Conservation (phyloP, 2,113 vertebrate species). For the Panthera leo region DNA sequence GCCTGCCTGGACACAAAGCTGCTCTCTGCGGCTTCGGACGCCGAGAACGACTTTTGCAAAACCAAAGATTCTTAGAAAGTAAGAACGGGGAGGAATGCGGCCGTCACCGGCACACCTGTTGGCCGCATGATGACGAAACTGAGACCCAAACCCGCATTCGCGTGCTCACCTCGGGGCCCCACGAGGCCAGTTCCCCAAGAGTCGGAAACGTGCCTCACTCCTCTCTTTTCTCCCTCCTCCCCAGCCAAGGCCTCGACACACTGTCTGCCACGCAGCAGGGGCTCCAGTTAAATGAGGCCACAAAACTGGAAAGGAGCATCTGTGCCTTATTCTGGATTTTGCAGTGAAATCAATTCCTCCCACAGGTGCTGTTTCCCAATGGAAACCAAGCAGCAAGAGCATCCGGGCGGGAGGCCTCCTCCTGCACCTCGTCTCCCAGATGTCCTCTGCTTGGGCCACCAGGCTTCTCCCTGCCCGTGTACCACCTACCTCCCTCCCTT, state of each 20-base stretch:
- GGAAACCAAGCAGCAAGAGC: background rate
- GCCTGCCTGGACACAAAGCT: background rate
- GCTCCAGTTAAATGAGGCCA: background rate
- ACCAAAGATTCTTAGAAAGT: background rate
- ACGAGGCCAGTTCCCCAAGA: background rate
- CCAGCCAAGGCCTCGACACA: fast-evolving
- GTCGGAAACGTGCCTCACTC: fast-evolving
- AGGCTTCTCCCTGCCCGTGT: background rate
- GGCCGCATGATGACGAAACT: fast-evolving
- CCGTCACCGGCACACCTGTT: fast-evolving
- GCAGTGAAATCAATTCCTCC: background rate
- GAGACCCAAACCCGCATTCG: fast-evolving
- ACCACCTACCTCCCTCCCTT: background rate
- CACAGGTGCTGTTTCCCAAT: background rate
- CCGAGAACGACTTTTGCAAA: too few species aligned
- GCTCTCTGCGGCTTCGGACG: background rate
- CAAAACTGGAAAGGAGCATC: background rate
- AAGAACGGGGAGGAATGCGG: background rate
- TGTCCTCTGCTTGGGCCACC: background rate
- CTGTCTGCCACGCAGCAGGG: fast-evolving
- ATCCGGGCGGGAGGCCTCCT: background rate
- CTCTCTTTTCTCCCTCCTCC: background rate
- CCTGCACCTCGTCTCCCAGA: fast-evolving
- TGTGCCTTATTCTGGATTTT: background rate
- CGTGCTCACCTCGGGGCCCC: background rate